Evolutionary conservation across 2,888 invertebrate species (phyloP).

Genomic region (Andrena camellia): DNA sequence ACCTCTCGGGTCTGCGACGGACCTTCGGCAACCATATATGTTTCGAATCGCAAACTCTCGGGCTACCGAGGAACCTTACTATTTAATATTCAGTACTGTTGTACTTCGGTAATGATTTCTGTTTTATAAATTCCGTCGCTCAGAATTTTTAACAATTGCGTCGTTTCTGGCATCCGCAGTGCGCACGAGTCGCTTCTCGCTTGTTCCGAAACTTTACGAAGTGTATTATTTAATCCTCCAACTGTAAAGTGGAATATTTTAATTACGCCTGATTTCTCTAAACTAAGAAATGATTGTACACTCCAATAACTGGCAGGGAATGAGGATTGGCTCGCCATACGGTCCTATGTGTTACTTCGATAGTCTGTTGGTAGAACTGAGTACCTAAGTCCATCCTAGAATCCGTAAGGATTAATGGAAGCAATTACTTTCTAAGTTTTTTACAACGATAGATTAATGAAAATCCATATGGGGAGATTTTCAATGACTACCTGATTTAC

Average conservation of each 20-base stretch:
- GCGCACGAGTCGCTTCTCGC: background rate
- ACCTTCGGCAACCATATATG: background rate
- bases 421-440: too few relatives aligned
- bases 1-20: background rate
- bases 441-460: too few relatives aligned
- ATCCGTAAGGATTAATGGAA: too few relatives aligned
- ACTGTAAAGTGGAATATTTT: background rate
- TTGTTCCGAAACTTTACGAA: background rate
- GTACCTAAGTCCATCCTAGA: too few relatives aligned
- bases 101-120: too few relatives aligned
- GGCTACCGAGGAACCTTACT: too few relatives aligned
- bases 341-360: background rate
- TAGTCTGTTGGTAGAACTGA: background rate
- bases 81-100: too few relatives aligned
- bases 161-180: background rate
- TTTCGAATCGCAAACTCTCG: background rate
- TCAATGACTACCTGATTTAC: too few relatives aligned
- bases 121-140: too few relatives aligned
- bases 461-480: too few relatives aligned
- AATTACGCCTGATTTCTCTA: background rate
- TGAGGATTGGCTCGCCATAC: constrained; percentile 3
- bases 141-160: too few relatives aligned
- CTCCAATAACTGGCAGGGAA: background rate
- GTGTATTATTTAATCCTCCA: background rate
- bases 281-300: background rate